These are phyloP conservation scores for Nyctibius bracteatus DNA, from an alignment of 2,113 vertebrate species.

Conservation along the genomic window DNA sequence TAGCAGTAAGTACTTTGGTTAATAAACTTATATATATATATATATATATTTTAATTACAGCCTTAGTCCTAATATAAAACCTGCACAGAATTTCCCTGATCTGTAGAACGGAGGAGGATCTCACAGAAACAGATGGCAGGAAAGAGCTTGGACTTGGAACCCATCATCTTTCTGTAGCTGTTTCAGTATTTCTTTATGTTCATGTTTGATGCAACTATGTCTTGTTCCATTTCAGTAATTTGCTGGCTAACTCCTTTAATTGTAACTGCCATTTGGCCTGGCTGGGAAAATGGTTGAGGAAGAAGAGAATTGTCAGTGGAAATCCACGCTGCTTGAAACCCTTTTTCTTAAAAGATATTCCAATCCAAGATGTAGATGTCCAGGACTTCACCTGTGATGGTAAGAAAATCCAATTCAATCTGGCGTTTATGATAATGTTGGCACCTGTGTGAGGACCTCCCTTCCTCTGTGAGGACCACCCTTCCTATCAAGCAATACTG, in stretches of 20 bases:
- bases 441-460: not conserved
- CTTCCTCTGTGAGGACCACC: not conserved
- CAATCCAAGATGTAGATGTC: constrained; percentile 93
- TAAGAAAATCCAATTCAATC: constrained; percentile 46
- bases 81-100: not conserved
- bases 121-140: not conserved
- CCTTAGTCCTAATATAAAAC: not conserved
- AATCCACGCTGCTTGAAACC: constrained; percentile 97
- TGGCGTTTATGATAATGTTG: not conserved
- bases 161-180: not conserved
- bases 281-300: constrained; percentile 95
- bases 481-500: not conserved
- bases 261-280: constrained; percentile 97
- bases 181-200: not conserved
- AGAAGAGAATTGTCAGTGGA: constrained; percentile 92
- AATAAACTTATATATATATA: not conserved
- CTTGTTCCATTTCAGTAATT: constrained; percentile 80
- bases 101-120: not conserved
- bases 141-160: not conserved
- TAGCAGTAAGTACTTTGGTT: not conserved
- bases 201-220: not conserved
- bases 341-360: constrained; percentile 96
- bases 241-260: constrained; percentile 95
- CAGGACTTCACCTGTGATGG: constrained; percentile 98
- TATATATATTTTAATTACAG: not conserved